Conservation (phyloP, 1,140 invertebrate genomes). For the Nilaparvata lugens region DNA sequence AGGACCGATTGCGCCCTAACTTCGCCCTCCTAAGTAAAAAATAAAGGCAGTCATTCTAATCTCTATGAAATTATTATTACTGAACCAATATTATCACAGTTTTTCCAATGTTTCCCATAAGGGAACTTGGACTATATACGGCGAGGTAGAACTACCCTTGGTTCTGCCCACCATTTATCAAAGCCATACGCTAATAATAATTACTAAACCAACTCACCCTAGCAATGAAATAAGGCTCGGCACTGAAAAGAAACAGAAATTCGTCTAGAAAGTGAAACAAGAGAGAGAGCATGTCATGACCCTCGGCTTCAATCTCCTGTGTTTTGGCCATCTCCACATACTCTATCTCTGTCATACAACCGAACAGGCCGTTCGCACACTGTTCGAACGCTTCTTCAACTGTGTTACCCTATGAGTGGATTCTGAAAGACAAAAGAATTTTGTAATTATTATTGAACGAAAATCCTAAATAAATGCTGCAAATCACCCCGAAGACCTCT, state of each 20-base stretch:
- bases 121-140: background rate
- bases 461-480: too few relatives aligned
- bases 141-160: background rate
- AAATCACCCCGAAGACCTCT: too few relatives aligned
- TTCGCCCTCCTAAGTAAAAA: too few relatives aligned
- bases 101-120: too few relatives aligned
- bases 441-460: too few relatives aligned
- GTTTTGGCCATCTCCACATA: conserved; percentile 70
- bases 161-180: background rate
- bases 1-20: too few relatives aligned
- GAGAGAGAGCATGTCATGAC: conserved; percentile 79
- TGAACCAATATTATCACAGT: background rate
- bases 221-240: conserved; percentile 73
- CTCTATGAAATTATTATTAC: too few relatives aligned
- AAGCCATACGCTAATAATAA: too few relatives aligned
- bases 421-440: conserved; percentile 41
- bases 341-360: conserved; percentile 91
- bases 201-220: conserved; percentile 44
- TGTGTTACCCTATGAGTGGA: conserved; percentile 86
- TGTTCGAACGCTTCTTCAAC: conserved; percentile 91
- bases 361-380: conserved; percentile 91
- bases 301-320: conserved; percentile 75
- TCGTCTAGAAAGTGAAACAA: conserved; percentile 94
- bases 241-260: conserved; percentile 84
- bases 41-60: too few relatives aligned